These are phyloP conservation scores for Glaucidium brasilianum DNA, from an alignment of 2,113 vertebrate species.

Conservation along the genomic window DNA sequence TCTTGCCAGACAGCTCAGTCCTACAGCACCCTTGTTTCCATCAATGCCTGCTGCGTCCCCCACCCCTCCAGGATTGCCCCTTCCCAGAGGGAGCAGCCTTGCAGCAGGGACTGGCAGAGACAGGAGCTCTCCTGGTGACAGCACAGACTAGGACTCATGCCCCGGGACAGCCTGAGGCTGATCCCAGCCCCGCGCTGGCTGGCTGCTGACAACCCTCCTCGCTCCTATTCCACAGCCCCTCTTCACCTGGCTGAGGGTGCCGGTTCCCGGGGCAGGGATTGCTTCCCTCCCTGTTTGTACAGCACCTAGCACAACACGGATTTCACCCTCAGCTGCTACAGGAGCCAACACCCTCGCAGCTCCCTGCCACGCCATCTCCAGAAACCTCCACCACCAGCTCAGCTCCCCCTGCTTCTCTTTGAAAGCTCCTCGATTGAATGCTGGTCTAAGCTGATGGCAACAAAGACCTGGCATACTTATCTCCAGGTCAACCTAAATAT, in stretches of 20 bases:
- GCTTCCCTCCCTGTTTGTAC: fast-evolving
- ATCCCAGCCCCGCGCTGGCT: neutral
- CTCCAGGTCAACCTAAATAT: slow-evolving; percentile 60
- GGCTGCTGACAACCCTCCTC: neutral
- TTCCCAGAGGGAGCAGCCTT: neutral
- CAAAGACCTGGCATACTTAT: neutral
- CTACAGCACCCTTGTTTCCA: neutral
- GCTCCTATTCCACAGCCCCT: fast-evolving
- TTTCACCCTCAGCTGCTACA: neutral
- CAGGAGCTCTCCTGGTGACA: neutral
- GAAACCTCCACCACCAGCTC: fast-evolving
- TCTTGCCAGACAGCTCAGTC: neutral
- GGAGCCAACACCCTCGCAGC: neutral
- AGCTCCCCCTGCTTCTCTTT: neutral
- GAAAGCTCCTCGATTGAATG: neutral
- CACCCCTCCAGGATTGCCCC: neutral
- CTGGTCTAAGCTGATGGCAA: neutral
- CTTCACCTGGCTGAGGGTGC: neutral
- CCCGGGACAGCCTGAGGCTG: neutral
- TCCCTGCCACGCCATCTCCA: neutral
- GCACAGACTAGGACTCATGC: fast-evolving
- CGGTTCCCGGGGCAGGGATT: neutral
- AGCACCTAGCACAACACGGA: neutral
- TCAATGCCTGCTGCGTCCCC: fast-evolving
- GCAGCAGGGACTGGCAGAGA: fast-evolving